Evolutionary conservation across 2,888 invertebrate species (phyloP).

Genomic region (Crossocerus cetratus): DNA sequence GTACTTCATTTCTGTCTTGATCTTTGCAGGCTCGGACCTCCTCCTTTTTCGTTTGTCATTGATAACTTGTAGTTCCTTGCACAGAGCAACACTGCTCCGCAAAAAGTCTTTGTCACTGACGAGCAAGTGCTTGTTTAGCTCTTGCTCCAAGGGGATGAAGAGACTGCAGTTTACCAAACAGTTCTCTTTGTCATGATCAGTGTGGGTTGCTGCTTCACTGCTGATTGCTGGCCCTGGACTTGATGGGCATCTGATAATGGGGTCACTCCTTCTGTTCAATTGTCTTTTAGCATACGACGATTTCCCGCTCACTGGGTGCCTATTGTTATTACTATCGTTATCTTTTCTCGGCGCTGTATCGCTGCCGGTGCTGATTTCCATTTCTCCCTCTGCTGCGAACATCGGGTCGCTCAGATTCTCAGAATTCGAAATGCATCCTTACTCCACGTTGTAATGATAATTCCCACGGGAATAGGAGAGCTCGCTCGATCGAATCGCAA

Average conservation of each 20-base stretch:
- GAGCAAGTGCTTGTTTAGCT: constrained; percentile 27
- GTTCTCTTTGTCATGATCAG: constrained; percentile 9
- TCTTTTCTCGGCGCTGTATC: too few relatives aligned
- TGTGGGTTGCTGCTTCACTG: not conserved
- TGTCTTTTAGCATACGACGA: too few relatives aligned
- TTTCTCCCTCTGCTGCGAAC: too few relatives aligned
- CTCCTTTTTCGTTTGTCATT: constrained; percentile 19
- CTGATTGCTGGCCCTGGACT: not conserved
- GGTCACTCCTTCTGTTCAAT: too few relatives aligned
- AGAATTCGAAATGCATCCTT: too few relatives aligned
- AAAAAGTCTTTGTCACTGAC: constrained; percentile 34
- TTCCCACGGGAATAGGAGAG: too few relatives aligned
- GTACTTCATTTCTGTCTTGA: not conserved
- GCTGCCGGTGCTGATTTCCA: too few relatives aligned
- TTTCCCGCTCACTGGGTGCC: too few relatives aligned
- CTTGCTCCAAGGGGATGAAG: constrained; percentile 32
- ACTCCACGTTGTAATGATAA: too few relatives aligned
- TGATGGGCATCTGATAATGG: not conserved
- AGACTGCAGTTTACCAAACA: constrained; percentile 24
- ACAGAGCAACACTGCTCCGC: constrained; percentile 15
- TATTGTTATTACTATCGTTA: too few relatives aligned
- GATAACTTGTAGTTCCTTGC: constrained; percentile 18
- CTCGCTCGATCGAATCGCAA: too few relatives aligned
- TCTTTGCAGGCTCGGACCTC: not conserved
- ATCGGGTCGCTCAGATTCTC: too few relatives aligned